Evolutionary conservation across 2,113 vertebrate species (phyloP).

Genomic region (Neodontobutis hainanensis): DNA sequence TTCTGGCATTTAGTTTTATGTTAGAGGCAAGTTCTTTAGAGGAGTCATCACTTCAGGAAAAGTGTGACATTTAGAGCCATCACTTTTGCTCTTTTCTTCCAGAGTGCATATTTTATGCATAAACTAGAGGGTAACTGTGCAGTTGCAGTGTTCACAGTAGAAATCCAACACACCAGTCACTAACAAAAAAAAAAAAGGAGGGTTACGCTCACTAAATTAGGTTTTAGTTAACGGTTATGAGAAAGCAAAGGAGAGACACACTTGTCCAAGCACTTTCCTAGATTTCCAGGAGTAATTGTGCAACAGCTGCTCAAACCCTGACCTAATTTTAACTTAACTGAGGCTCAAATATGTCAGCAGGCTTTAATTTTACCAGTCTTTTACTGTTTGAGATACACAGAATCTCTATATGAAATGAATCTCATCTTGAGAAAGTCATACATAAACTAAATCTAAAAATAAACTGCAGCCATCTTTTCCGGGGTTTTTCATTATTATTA

Average conservation of each 20-base stretch:
- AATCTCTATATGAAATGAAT: not conserved
- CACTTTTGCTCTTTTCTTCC: not conserved
- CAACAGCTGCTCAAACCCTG: slow-evolving; percentile 9
- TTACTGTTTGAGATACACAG: not conserved
- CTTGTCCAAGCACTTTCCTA: slow-evolving; percentile 8
- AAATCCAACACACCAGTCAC: too few species aligned
- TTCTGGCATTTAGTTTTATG: slow-evolving; percentile 21
- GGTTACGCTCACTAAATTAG: too few species aligned
- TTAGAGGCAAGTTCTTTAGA: slow-evolving; percentile 16
- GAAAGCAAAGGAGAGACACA: not conserved
- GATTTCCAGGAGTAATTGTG: slow-evolving; percentile 14
- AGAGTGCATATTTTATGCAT: not conserved
- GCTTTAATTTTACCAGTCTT: not conserved
- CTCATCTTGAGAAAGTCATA: not conserved
- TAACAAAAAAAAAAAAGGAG: too few species aligned
- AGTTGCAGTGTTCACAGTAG: too few species aligned
- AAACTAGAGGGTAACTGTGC: too few species aligned
- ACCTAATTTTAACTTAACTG: not conserved
- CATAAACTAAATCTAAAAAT: not conserved
- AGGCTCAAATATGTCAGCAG: not conserved
- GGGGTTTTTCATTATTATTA: too few species aligned
- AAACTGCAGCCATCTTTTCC: not conserved
- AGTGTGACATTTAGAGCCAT: slow-evolving; percentile 31
- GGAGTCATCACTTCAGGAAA: slow-evolving; percentile 15
- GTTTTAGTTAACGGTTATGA: not conserved